A percentile compares a stretch with the other conserved stretches of the same genome.
Evolutionary conservation across 2,797 vertebrate genomes (phyloP).

Genomic region (Enteromius viviparus): DNA sequence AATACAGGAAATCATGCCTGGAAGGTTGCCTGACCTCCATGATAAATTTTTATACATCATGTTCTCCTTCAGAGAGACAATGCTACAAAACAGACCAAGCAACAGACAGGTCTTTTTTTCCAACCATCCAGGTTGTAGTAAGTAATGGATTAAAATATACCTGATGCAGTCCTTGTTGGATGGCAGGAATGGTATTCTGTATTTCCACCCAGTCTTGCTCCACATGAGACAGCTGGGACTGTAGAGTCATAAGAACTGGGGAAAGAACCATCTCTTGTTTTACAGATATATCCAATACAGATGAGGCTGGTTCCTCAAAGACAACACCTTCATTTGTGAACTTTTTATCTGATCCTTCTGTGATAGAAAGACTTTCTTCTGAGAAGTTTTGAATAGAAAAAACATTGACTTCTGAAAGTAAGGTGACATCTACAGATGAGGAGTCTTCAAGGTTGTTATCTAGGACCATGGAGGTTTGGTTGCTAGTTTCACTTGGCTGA

Average conservation of each 20-base stretch:
- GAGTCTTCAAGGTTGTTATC: conserved; percentile 2
- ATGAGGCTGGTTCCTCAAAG: neutral
- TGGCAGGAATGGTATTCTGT: conserved; percentile 70
- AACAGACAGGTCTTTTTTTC: neutral
- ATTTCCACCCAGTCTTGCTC: conserved; percentile 87
- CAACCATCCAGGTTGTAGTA: neutral
- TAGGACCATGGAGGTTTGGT: neutral
- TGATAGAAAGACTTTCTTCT: neutral
- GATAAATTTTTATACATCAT: neutral
- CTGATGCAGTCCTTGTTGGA: conserved; percentile 85
- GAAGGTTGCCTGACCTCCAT: conserved; percentile 10
- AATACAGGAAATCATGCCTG: conserved; percentile 13
- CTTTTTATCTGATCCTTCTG: neutral
- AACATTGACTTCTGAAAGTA: neutral
- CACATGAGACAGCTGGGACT: conserved; percentile 74
- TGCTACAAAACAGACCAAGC: neutral
- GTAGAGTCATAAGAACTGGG: conserved; percentile 61
- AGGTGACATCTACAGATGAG: neutral
- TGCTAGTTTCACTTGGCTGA: neutral
- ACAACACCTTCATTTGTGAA: conserved; percentile 1
- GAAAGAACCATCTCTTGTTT: conserved; percentile 24
- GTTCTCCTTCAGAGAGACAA: conserved; percentile 19
- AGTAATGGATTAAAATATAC: conserved; percentile 65
- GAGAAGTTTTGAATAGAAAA: neutral
- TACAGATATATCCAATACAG: neutral